A percentile compares a stretch with the other conserved stretches of the same genome.
Conservation (phyloP, 1,140 invertebrate species). For the Euura lappo region DNA sequence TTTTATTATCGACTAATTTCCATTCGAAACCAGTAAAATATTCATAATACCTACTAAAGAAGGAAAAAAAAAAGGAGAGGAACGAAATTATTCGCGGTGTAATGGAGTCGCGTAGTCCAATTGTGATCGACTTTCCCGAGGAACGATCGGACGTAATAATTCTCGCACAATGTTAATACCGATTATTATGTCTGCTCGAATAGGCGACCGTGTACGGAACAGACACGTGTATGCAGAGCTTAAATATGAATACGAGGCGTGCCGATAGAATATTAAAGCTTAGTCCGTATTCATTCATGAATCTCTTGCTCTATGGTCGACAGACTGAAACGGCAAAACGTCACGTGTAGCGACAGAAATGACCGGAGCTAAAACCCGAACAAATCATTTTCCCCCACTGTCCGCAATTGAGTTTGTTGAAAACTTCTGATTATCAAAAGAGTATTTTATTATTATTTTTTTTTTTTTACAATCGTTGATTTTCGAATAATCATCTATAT, state of each 20-base stretch:
- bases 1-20: background rate
- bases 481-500: no score
- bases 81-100: no score
- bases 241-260: background rate
- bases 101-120: no score
- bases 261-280: constrained; percentile 4
- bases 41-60: no score
- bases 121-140: no score
- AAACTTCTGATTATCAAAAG: no score
- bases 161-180: background rate
- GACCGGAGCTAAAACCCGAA: background rate
- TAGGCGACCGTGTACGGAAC: background rate
- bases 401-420: no score
- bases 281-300: constrained; percentile 7
- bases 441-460: no score
- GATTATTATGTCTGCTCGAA: background rate
- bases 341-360: background rate
- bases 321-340: background rate
- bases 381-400: background rate
- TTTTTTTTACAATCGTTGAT: no score
- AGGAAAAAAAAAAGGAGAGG: no score
- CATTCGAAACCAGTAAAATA: constrained; percentile 3
- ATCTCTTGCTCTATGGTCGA: background rate
- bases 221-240: background rate
- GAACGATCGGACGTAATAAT: no score